phyloP scores from a whole-genome alignment of 2,113 vertebrate genomes.

The Sylvietta virens region DNA sequence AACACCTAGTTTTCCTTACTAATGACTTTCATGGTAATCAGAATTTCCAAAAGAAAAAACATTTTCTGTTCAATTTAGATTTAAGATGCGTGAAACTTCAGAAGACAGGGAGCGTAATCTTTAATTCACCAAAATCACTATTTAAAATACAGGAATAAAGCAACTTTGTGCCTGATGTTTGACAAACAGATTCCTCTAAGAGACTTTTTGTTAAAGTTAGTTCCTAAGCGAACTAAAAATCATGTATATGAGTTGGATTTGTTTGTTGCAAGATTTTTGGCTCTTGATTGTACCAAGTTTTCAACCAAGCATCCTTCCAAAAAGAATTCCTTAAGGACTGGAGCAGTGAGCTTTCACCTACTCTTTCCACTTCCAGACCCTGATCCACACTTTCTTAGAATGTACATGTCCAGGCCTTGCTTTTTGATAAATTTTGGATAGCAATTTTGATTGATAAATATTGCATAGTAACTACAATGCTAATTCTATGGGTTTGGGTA shows the following conservation, averaged over 20 bases:
- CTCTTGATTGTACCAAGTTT: not conserved
- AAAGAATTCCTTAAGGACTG: not conserved
- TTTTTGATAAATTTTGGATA: too few relatives aligned
- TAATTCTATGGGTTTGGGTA: not conserved
- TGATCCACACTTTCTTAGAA: not conserved
- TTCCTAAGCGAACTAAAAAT: not conserved
- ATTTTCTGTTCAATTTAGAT: not conserved
- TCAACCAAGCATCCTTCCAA: not conserved
- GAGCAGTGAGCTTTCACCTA: not conserved
- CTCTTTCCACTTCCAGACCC: not conserved
- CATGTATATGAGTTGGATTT: not conserved
- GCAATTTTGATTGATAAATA: too few relatives aligned
- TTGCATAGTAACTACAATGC: not conserved
- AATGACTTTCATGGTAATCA: not conserved
- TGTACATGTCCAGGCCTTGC: not conserved
- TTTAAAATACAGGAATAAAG: not conserved
- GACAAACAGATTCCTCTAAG: not conserved
- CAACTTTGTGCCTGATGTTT: not conserved
- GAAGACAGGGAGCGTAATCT: not conserved
- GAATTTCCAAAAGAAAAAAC: not conserved
- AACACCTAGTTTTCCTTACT: not conserved
- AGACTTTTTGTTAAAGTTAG: not conserved
- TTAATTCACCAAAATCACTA: not conserved
- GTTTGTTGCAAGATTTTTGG: not conserved
- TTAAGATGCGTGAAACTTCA: not conserved